Conservation (phyloP, 2,888 invertebrate species). For the Hypercompe scribonia region DNA sequence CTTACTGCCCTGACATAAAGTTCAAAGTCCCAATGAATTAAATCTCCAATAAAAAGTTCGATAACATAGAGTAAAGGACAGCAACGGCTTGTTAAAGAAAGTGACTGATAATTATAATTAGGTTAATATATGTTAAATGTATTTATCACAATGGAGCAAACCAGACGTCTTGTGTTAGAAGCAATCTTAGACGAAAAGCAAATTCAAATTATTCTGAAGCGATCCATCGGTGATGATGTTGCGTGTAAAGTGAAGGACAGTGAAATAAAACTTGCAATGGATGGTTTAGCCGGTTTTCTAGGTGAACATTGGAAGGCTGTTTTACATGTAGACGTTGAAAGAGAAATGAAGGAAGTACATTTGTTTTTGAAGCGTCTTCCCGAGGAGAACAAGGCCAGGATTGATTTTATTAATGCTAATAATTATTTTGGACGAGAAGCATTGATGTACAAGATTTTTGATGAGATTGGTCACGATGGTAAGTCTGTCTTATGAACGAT, state of each 20-base stretch:
- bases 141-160: slow-evolving; percentile 13
- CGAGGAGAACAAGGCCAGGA: slow-evolving; percentile 65
- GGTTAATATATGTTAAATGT: background rate
- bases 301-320: slow-evolving; percentile 69
- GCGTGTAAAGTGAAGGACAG: slow-evolving; percentile 48
- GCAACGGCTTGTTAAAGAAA: background rate
- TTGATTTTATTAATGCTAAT: slow-evolving; percentile 63
- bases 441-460: slow-evolving; percentile 65
- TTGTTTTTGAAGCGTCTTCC: slow-evolving; percentile 74
- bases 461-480: slow-evolving; percentile 62
- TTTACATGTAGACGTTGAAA: slow-evolving; percentile 54
- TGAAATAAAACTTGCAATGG: slow-evolving; percentile 57
- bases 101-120: background rate
- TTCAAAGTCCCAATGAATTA: background rate
- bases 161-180: slow-evolving; percentile 35
- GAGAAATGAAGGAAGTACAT: slow-evolving; percentile 45
- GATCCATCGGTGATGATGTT: slow-evolving; percentile 37
- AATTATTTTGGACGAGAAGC: slow-evolving; percentile 68
- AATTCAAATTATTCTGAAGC: slow-evolving; percentile 54
- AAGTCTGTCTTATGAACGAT: slow-evolving; percentile 17
- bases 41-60: background rate
- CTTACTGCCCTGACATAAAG: background rate
- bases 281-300: slow-evolving; percentile 71
- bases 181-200: slow-evolving; percentile 62
- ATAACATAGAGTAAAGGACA: background rate